These are phyloP conservation scores for Mercenaria mercenaria DNA, from an alignment of 1,140 invertebrate genomes.

Conservation along the genomic window DNA sequence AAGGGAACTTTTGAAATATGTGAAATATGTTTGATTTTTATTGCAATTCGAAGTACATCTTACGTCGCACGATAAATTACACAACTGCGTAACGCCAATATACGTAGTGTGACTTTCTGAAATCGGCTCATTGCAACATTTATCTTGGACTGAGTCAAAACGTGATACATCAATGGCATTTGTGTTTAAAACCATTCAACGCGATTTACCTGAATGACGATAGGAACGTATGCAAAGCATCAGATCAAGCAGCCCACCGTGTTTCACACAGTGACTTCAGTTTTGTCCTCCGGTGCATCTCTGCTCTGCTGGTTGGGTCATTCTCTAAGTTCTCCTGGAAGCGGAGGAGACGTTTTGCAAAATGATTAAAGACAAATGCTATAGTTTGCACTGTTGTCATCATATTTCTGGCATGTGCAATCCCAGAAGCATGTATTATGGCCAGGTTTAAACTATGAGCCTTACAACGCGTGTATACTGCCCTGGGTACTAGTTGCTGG, in stretches of 20 bases:
- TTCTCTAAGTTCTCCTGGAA: not conserved
- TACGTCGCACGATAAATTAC: too few species aligned
- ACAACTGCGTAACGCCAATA: too few species aligned
- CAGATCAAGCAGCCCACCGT: not conserved
- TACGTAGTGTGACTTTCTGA: too few species aligned
- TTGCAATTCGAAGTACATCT: too few species aligned
- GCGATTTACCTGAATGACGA: too few species aligned
- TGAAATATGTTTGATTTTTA: too few species aligned
- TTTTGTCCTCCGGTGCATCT: not conserved
- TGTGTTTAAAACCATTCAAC: too few species aligned
- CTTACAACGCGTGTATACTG: slow-evolving; percentile 40
- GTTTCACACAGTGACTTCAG: not conserved
- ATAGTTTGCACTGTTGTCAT: not conserved
- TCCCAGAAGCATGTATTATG: not conserved
- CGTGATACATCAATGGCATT: too few species aligned
- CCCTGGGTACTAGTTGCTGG: not conserved
- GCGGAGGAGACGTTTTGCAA: not conserved
- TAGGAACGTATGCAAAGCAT: not conserved
- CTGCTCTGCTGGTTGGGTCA: not conserved
- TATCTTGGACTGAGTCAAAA: too few species aligned
- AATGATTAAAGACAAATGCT: not conserved
- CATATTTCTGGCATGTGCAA: not conserved
- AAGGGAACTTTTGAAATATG: too few species aligned
- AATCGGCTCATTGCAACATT: too few species aligned
- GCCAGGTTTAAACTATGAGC: slow-evolving; percentile 42